Base-by-base conservation (phyloP, 2,797 vertebrate species). In the Tokudaia tokunoshimensis region DNA sequence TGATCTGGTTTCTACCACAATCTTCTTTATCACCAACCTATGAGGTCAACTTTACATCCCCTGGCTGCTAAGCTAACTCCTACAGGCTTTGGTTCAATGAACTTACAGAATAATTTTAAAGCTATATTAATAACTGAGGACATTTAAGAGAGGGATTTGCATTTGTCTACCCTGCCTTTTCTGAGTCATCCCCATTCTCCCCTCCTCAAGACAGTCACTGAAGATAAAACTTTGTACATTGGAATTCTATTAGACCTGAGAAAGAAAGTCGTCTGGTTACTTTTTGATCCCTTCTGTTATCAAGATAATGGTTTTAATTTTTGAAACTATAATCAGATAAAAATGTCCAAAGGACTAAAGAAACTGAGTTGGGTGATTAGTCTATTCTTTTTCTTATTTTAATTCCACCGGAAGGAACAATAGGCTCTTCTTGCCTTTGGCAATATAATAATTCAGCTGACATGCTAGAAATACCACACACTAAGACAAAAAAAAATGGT, bases 301-400 rank as follows among this genome's bases (percentile, higher is more conserved):
- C 79, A 93, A 96, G 94, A 96, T 78, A 95, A 95, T 31, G 13
- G 63, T 72, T 97, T 97, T 94, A 97, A 89, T 96, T 97, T 78
- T 94, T 95, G 89, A 95, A 97, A 87, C 37, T 94, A n/a, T 89
- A 95, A 97, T 96, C 94, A 96, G 86, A 95, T 97, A 96, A 97
- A 97, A 96, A 97, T 94, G 52, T 96, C 91, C 89, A 97, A 95
- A 96, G 84, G 41, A 96, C 82, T 94, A 89, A 97, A 97, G 88
- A 96, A 96, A 94, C 10, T 82, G 85, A 95, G 89, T 84, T 94
- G 89, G 89, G 83, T 59, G 91, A 96, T 97, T 97, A 96, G 91
- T 95, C 82, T 97, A 95, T n/a, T 96, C 63, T 87, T 97, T 96
- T 97, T 92, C 91, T 94, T 96, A 94, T 89, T 97, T 97, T 95